Conservation (phyloP, 2,888 invertebrate genomes). For the Ochlodes sylvanus region DNA sequence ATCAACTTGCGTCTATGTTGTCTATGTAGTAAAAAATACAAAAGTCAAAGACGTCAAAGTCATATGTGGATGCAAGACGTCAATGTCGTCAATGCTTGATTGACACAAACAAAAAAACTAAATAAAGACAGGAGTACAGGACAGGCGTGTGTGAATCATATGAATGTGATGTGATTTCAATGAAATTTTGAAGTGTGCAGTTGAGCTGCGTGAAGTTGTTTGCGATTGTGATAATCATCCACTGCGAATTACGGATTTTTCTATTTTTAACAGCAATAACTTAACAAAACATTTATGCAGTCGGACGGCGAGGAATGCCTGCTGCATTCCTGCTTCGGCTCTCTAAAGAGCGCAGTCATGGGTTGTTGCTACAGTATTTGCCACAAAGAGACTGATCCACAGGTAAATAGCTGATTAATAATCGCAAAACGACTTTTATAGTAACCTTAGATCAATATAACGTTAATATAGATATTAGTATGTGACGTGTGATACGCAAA, state of each 20-base stretch:
- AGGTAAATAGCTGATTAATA: constrained; percentile 75
- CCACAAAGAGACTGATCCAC: constrained; percentile 88
- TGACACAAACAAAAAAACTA: neutral
- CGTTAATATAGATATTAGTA: neutral
- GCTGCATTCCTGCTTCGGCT: constrained; percentile 82
- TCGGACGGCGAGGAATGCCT: constrained; percentile 73
- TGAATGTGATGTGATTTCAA: constrained; percentile 15
- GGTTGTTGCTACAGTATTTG: constrained; percentile 90
- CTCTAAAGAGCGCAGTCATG: constrained; percentile 82
- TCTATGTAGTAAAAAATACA: neutral
- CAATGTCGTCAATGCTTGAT: constrained; percentile 1
- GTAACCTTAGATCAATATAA: neutral
- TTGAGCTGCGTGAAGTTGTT: constrained; percentile 40
- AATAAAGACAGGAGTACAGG: constrained; percentile 2
- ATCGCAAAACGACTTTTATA: constrained; percentile 10
- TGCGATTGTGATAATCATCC: constrained; percentile 49
- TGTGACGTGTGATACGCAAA: neutral
- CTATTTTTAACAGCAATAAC: constrained; percentile 74
- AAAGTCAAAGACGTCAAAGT: constrained; percentile 4
- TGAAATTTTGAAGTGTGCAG: constrained; percentile 21
- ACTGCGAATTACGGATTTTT: constrained; percentile 66
- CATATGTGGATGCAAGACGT: neutral
- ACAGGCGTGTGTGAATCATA: constrained; percentile 30
- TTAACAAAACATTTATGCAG: constrained; percentile 80
- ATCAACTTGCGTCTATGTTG: too few species aligned